A percentile compares a stretch with the other conserved stretches of the same genome.
Conservation (phyloP, 2,888 invertebrate species). For the Hydrotaea cyrtoneurina region DNA sequence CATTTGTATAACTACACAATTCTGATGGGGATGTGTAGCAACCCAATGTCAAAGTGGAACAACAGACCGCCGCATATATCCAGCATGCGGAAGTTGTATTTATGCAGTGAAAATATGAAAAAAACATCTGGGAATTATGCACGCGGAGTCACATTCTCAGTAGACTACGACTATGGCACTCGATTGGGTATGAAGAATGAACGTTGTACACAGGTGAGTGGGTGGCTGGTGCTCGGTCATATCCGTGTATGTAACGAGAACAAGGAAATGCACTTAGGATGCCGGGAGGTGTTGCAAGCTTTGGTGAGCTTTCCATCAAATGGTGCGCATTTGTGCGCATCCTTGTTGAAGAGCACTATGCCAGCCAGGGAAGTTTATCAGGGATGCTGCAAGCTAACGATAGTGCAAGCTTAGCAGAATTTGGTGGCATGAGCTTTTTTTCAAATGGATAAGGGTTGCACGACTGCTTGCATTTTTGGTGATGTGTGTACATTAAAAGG, state of each 20-base stretch:
- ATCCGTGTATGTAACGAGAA: neutral
- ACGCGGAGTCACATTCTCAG: neutral
- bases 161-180: neutral
- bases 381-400: slow-evolving; percentile 48
- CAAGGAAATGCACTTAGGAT: slow-evolving; percentile 52
- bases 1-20: slow-evolving; percentile 59
- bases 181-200: neutral
- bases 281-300: slow-evolving; percentile 50
- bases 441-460: neutral
- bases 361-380: neutral
- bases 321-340: neutral
- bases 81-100: slow-evolving; percentile 48
- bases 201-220: slow-evolving; percentile 11
- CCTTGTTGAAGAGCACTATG: slow-evolving; percentile 23
- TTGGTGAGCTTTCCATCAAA: slow-evolving; percentile 51
- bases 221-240: neutral
- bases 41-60: slow-evolving; percentile 65
- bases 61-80: slow-evolving; percentile 57
- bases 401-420: neutral
- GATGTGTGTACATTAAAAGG: neutral
- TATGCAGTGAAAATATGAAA: slow-evolving; percentile 41
- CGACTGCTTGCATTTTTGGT: neutral
- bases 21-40: slow-evolving; percentile 63
- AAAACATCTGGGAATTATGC: slow-evolving; percentile 53
- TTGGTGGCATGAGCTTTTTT: slow-evolving; percentile 11